Base-by-base conservation (phyloP, 2,113 vertebrate species). In the Cochlearius cochlearius region DNA sequence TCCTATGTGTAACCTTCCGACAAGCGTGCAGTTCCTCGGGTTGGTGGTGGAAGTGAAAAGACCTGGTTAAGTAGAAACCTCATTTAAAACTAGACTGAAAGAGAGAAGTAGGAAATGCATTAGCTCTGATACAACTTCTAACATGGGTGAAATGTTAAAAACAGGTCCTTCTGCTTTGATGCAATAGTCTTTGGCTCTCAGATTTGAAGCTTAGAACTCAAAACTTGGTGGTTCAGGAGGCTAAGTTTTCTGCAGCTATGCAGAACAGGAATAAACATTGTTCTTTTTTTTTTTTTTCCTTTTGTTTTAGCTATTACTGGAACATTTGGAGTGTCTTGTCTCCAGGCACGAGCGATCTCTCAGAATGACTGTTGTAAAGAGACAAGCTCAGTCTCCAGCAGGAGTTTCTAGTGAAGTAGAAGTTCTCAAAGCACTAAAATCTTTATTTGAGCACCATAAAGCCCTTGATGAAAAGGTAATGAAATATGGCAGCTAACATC, bases 331-430 rank as follows among this genome's bases (percentile, higher is more conserved):
- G 95, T 99, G 99, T 91, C 98, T 99, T 47, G 99, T 99, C 52
- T 99, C 99, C 41, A 98, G 99, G 52, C 99, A 99, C 1, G 99
- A 99, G 96, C 98, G 99, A 12, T 99, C 99, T 9, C 98, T 99
- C 85, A 98, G 99, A 95, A 99, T 99, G 99, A 99, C 99, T 0
- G 99, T 99, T 69, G 99, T 99, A 88, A 99, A 99, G 98, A 97
- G 99, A 47, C 99, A 99, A 86, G 99, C 99, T 7, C 99, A 99
- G 97, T 99, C 99, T 80, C 99, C 99, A 7, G 99, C 99, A 5
- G 99, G 99, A 4, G 99, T 99, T 94, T 99, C 99, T 73, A 99
- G 99, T 36, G 99, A 99, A 96, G 99, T 99, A 91, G 99, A 99
- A 93, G 99, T 99, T 92, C 99, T 99, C 67, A 99, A 99, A 98